Base-by-base conservation (phyloP, 2,797 vertebrate species). In the Darevskia mixta region DNA sequence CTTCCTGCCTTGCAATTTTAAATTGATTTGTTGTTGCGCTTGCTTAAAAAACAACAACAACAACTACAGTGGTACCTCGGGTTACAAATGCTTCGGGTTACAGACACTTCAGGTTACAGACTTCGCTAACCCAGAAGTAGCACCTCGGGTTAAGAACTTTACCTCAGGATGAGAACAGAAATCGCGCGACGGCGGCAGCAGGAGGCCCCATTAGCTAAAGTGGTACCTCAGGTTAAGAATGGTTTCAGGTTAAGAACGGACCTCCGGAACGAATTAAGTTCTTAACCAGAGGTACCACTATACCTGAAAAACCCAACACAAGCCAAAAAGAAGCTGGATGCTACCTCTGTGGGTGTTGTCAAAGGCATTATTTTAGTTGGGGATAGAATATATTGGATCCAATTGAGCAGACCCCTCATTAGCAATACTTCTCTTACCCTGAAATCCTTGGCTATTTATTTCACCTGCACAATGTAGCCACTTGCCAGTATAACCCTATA, bases 1-100 rank as follows among this genome's bases (percentile, higher is more conserved):
- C 10, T 43, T n/a, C 88, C 1, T 87, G 9, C 87, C n/a, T 91
- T 41, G 64, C 45, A 77, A 79, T 93, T 91, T 86, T 61, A 38
- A 17, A 11, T 5, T 10, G 91, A 1, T 66, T 7, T 58, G 88
- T 10, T 58, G 25, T 23, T 82, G 79, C 11, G 17, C 0, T 7
- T 88, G 88, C 84, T 86, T 77, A 35, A 29, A n/a, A 45, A 8
- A 73, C 32, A 35, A 35, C 38, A 35, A 35, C 38, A 18, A 32
- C 0, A 72, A 35, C 35, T 35, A 35, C 35, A 35, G 35, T 35
- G 35, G 35, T 35, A 35, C 2, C 35, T 35, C 35, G 2, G 35
- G 35, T 35, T 35, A 35, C 35, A 35, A 35, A 35, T 35, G 35
- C 35, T 35, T 35, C 35, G 3, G 35, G 35, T 35, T 35, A 35